phyloP scores from a whole-genome alignment of 2,888 invertebrate species.

The Melipona beecheii region DNA sequence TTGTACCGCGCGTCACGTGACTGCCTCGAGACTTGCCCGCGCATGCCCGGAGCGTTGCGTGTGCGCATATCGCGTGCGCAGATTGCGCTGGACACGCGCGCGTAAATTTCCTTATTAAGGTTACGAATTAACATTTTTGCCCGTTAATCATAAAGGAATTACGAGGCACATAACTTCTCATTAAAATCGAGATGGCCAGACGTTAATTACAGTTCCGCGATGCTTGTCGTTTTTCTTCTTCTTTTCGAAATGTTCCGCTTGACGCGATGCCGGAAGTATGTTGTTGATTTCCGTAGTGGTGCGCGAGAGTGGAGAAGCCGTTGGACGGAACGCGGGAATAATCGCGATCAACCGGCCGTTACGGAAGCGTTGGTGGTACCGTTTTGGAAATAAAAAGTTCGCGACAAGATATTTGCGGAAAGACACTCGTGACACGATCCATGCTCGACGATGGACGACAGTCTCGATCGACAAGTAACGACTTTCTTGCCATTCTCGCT shows the following conservation, averaged over 20 bases:
- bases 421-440: constrained; percentile 7
- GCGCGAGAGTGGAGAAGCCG: constrained; percentile 48
- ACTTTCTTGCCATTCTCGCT: constrained; percentile 1
- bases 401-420: not conserved
- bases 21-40: not conserved
- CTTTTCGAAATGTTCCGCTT: constrained; percentile 64
- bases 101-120: constrained; percentile 49
- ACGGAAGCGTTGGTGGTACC: constrained; percentile 44
- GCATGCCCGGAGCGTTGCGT: constrained; percentile 8
- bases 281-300: constrained; percentile 54
- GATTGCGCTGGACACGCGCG: constrained; percentile 21
- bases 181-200: constrained; percentile 60
- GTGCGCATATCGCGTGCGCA: constrained; percentile 3
- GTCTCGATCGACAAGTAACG: not conserved
- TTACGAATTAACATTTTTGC: constrained; percentile 50
- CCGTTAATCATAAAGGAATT: constrained; percentile 55
- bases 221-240: constrained; percentile 39
- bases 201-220: constrained; percentile 67
- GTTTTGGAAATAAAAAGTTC: not conserved
- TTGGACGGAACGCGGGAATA: constrained; percentile 57
- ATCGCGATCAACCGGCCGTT: constrained; percentile 44
- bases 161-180: constrained; percentile 61
- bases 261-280: constrained; percentile 64
- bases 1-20: constrained; percentile 5
- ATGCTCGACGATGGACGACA: constrained; percentile 14